Conservation (phyloP, 23 tunicate genomes). For the Trididemnum miniatum region DNA sequence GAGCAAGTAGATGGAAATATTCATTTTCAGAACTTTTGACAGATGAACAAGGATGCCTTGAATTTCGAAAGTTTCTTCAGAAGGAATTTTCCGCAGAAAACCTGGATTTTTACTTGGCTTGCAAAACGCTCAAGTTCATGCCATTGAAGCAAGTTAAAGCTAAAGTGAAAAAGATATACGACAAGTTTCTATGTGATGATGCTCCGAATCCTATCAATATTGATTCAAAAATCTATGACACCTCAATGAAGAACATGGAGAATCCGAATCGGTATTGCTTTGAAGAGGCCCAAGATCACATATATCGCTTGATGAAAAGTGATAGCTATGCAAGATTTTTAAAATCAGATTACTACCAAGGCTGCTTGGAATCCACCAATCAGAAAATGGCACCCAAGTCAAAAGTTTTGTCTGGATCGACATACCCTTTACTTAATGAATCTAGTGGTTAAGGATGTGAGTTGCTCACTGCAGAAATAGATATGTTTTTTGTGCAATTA, state of each 20-base stretch:
- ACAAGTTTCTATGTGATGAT: slow-evolving; percentile 67
- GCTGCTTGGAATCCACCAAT: slow-evolving; percentile 5
- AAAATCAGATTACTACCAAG: slow-evolving; percentile 86
- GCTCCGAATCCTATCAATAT: slow-evolving; percentile 77
- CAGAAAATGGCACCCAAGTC: background rate
- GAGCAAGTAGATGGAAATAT: slow-evolving; percentile 87
- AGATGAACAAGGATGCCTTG: slow-evolving; percentile 63
- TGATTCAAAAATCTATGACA: slow-evolving; percentile 83
- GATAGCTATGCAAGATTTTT: slow-evolving; percentile 94
- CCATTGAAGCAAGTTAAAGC: slow-evolving; percentile 58
- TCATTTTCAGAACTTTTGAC: slow-evolving; percentile 80
- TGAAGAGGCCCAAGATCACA: slow-evolving; percentile 96
- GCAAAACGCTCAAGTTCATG: slow-evolving; percentile 54
- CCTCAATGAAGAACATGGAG: slow-evolving; percentile 65
- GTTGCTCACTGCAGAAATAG: background rate
- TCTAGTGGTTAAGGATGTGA: background rate
- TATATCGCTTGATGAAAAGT: slow-evolving; percentile 88
- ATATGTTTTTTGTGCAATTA: background rate
- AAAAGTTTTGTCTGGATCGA: background rate
- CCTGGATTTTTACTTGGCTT: slow-evolving; percentile 83
- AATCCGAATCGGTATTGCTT: slow-evolving; percentile 82
- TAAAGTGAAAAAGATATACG: slow-evolving; percentile 58
- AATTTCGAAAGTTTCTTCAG: slow-evolving; percentile 88
- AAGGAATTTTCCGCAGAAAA: slow-evolving; percentile 97
- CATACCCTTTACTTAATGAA: background rate